Evolutionary conservation across 2,113 vertebrate genomes (phyloP).

Genomic region (Rattus rattus): DNA sequence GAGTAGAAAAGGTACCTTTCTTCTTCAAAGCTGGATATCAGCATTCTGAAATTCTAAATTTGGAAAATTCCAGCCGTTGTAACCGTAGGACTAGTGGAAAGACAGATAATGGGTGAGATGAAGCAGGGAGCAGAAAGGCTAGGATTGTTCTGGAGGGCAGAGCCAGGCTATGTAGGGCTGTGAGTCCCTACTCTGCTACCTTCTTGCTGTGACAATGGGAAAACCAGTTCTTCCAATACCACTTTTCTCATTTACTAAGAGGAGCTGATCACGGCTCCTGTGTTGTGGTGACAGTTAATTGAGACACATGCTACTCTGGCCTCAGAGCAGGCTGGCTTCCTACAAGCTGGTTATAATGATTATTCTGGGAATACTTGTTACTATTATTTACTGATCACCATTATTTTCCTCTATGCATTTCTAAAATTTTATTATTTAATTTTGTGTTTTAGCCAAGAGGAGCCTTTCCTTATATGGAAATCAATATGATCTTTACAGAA

Average conservation of each 20-base stretch:
- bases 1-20: neutral
- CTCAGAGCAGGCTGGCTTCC: neutral
- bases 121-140: neutral
- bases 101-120: neutral
- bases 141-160: neutral
- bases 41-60: slow-evolving; percentile 23
- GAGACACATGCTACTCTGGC: neutral
- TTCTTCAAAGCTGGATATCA: neutral
- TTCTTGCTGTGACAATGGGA: neutral
- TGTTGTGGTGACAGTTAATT: neutral
- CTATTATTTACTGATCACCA: neutral
- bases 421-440: neutral
- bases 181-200: neutral
- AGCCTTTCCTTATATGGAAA: neutral
- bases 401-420: neutral
- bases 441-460: neutral
- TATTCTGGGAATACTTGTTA: neutral
- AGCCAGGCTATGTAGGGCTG: neutral
- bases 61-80: neutral
- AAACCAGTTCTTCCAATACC: neutral
- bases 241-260: neutral
- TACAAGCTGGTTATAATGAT: neutral
- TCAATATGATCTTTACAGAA: neutral
- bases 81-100: neutral
- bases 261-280: neutral